Base-by-base conservation (phyloP, 2,797 vertebrate species). In the Crenichthys baileyi region DNA sequence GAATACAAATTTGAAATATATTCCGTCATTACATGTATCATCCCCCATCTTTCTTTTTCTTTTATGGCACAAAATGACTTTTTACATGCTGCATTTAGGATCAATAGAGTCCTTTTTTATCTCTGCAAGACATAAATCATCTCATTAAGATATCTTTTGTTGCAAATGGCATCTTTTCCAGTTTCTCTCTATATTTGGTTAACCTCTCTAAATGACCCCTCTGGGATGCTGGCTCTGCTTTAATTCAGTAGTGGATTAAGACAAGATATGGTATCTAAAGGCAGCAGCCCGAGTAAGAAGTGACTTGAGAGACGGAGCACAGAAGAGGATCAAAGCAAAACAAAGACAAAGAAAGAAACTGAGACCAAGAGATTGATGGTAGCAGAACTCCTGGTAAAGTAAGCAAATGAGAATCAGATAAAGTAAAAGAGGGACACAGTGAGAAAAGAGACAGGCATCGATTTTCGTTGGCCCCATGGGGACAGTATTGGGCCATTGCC, bases 241-340 rank as follows among this genome's bases (percentile, higher is more conserved):
- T 93, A 91, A 92, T 89, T 89, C 86, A 89, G 83, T 78, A 86
- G 88, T 82, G 88, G 89, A 93, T 94, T 83, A 88, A 83, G 86
- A 85, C 72, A 73, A 90, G 92, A 93, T 93, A 90, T 6, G 77
- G 76, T 91, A 90, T 90, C 86, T 83, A 81, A 81, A 85, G 78
- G 86, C 85, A 79, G 87, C 85, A 83, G 89, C 77, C 81, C 85
- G 70, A 77, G 72, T 85, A 78, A 86, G 85, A 83, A 65, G 41
- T 84, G 73, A 77, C 70, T 75, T 26, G 41, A 86, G 72, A 85
- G 84, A 89, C 68, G 79, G 85, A 86, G 81, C 70, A 39, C 36
- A 53, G 73, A 70, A 71, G 76, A 78, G 68, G 75, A 79, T 79
- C 75, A 87, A 48, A 73, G 39, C 68, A 56, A 70, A 56, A 76